Evolutionary conservation across 2,797 vertebrate species (phyloP).

Genomic region (Sparus aurata): DNA sequence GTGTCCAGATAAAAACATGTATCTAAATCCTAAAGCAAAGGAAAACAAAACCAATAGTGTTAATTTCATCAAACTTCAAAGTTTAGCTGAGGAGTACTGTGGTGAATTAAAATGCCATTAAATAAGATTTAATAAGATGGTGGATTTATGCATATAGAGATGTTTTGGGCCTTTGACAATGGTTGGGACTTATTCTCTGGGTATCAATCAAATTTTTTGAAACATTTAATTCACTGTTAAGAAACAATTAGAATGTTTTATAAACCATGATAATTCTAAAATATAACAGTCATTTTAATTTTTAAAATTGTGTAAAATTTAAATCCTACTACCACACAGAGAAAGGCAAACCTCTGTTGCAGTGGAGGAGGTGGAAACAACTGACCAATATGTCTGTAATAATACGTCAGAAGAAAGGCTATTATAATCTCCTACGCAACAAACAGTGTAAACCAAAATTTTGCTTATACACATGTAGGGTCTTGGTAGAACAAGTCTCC

Average conservation of each 20-base stretch:
- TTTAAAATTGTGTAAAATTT: no score
- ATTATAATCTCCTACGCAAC: conserved; percentile 8
- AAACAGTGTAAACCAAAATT: conserved; percentile 8
- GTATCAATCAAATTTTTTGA: neutral
- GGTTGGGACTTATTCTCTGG: neutral
- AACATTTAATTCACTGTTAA: no score
- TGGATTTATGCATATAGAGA: neutral
- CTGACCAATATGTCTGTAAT: neutral
- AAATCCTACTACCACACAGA: neutral
- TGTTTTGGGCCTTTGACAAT: neutral
- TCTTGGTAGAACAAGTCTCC: neutral
- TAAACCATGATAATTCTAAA: no score
- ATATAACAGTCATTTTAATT: no score
- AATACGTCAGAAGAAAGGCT: neutral
- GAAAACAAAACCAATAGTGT: conserved; percentile 1
- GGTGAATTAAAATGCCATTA: neutral
- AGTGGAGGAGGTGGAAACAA: neutral
- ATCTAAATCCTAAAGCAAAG: neutral
- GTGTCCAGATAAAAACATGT: conserved; percentile 20
- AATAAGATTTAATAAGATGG: neutral
- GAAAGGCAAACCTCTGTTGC: neutral
- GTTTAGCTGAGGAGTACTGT: neutral
- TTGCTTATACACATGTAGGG: neutral
- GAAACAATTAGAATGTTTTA: no score
- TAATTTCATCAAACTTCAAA: conserved; percentile 12